Percentiles rank a stretch among this genome's conserved stretches.
Evolutionary conservation across 2,888 invertebrate genomes (phyloP).

Genomic region (Megaustenia siamemsis): DNA sequence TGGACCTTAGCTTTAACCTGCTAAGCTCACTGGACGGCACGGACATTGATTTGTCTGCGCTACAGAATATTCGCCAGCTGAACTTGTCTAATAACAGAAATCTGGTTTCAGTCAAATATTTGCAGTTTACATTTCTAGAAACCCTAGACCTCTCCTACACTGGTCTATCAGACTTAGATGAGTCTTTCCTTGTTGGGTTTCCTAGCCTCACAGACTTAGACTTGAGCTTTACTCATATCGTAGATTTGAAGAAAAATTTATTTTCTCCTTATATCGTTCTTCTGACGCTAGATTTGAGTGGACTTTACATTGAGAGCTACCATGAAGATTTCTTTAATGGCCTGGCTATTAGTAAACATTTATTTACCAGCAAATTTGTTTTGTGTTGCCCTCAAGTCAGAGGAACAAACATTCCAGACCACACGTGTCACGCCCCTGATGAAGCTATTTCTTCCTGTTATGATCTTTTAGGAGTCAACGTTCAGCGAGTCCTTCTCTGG

Average conservation of each 20-base stretch:
- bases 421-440: slow-evolving; percentile 51
- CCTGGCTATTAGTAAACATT: background rate
- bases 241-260: background rate
- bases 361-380: slow-evolving; percentile 30
- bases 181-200: background rate
- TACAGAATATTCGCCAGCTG: background rate
- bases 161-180: background rate
- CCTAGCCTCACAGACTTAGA: background rate
- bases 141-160: slow-evolving; percentile 25
- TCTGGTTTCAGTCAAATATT: background rate
- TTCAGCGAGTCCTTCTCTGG: slow-evolving; percentile 31
- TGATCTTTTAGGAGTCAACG: background rate
- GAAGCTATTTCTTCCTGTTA: slow-evolving; percentile 32
- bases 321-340: background rate
- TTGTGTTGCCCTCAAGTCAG: slow-evolving; percentile 47
- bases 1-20: background rate
- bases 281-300: background rate
- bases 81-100: background rate
- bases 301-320: background rate
- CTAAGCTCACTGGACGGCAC: background rate
- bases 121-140: background rate
- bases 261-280: background rate
- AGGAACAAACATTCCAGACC: slow-evolving; percentile 10
- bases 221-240: background rate
- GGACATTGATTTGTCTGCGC: background rate